These are phyloP conservation scores for Xiphydria camelus DNA, from an alignment of 2,888 invertebrate species.

Conservation along the genomic window DNA sequence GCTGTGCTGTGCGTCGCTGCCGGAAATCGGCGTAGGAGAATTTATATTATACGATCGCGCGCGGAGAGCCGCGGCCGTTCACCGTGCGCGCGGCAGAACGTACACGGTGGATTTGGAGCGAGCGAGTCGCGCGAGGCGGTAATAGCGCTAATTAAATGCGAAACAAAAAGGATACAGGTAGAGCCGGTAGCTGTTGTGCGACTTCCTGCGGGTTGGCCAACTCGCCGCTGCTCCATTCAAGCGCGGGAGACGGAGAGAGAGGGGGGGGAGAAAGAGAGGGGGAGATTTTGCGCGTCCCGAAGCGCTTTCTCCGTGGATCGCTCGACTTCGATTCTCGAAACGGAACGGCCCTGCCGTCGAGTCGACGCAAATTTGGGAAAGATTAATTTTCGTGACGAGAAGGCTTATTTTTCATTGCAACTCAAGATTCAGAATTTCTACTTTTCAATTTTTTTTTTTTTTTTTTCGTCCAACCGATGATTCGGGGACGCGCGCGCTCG, in stretches of 20 bases:
- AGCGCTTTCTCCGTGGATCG: slow-evolving; percentile 8
- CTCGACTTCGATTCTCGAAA: slow-evolving; percentile 16
- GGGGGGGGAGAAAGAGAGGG: slow-evolving; percentile 1
- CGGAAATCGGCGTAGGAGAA: slow-evolving; percentile 40
- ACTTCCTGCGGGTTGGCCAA: slow-evolving; percentile 22
- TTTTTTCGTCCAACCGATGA: too few species aligned
- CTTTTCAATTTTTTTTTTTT: too few species aligned
- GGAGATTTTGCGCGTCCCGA: slow-evolving; percentile 17
- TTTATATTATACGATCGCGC: slow-evolving; percentile 17
- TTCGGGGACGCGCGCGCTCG: too few species aligned
- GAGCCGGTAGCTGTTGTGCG: slow-evolving; percentile 21
- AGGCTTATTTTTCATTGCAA: too few species aligned
- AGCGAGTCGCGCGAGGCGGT: slow-evolving; percentile 4
- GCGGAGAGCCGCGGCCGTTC: background rate
- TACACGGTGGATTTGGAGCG: background rate
- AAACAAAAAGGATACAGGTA: slow-evolving; percentile 24
- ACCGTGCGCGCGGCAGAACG: too few species aligned
- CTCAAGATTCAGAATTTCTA: too few species aligned
- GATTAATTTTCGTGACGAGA: too few species aligned
- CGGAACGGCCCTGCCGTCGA: too few species aligned
- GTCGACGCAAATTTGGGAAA: too few species aligned
- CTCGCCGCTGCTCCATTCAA: slow-evolving; percentile 7
- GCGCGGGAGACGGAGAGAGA: background rate
- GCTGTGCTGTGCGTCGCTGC: too few species aligned
- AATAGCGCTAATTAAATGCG: slow-evolving; percentile 37